Evolutionary conservation across 2,888 invertebrate species (phyloP).

Genomic region (Xanthia togata): DNA sequence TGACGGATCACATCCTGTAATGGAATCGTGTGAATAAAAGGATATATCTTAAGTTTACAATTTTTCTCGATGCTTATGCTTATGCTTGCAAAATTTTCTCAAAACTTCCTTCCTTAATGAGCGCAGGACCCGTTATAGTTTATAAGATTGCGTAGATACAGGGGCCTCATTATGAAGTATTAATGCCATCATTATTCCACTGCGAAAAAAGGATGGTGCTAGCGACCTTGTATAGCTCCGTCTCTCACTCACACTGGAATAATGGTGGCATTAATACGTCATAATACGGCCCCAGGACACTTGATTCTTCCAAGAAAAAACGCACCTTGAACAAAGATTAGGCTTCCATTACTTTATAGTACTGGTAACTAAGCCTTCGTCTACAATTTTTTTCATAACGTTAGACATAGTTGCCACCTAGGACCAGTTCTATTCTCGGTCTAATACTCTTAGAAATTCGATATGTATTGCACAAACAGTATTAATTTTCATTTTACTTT

Average conservation of each 20-base stretch:
- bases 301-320: background rate
- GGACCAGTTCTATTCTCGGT: conserved; percentile 66
- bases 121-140: no score
- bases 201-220: no score
- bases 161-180: no score
- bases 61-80: background rate
- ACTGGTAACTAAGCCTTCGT: background rate
- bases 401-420: conserved; percentile 22
- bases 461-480: conserved; percentile 83
- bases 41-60: background rate
- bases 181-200: no score
- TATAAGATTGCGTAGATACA: background rate
- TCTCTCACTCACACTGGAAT: no score
- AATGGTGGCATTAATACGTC: no score
- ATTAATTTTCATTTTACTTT: conserved; percentile 84
- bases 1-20: background rate
- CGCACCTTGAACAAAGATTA: conserved; percentile 24
- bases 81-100: background rate
- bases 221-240: no score
- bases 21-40: background rate
- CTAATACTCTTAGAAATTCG: conserved; percentile 77
- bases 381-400: background rate
- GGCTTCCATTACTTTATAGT: conserved; percentile 17
- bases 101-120: background rate
- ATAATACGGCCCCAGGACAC: no score